Conservation (phyloP, 1,140 invertebrate genomes). For the Dolichoris vasculosae region DNA sequence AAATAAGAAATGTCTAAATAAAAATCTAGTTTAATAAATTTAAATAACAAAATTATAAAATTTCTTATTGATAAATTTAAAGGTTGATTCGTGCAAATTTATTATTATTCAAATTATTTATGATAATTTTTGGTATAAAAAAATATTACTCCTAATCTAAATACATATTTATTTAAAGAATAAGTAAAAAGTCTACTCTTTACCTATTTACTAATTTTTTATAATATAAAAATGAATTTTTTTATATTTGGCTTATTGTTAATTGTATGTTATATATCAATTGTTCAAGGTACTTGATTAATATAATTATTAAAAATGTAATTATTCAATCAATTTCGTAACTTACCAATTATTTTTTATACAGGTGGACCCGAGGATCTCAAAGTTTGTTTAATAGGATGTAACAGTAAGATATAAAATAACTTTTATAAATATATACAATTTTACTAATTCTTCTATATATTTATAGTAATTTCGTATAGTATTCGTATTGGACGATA, state of each 20-base stretch:
- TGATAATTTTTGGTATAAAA: not conserved
- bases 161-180: no score
- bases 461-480: no score
- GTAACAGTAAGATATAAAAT: not conserved
- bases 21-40: no score
- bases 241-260: not conserved
- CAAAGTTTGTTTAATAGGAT: not conserved
- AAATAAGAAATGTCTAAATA: no score
- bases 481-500: no score
- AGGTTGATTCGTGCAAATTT: not conserved
- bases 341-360: not conserved
- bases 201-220: no score
- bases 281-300: not conserved
- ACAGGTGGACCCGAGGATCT: not conserved
- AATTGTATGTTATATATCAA: not conserved
- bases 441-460: no score
- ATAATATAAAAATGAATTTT: not conserved
- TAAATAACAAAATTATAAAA: no score
- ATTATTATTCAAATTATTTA: not conserved
- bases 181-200: no score
- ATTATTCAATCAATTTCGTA: not conserved
- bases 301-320: not conserved
- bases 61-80: not conserved
- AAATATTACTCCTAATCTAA: no score
- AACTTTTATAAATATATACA: not conserved